Evolutionary conservation across 2,888 invertebrate genomes (phyloP).

Genomic region (Synergus japonicus): DNA sequence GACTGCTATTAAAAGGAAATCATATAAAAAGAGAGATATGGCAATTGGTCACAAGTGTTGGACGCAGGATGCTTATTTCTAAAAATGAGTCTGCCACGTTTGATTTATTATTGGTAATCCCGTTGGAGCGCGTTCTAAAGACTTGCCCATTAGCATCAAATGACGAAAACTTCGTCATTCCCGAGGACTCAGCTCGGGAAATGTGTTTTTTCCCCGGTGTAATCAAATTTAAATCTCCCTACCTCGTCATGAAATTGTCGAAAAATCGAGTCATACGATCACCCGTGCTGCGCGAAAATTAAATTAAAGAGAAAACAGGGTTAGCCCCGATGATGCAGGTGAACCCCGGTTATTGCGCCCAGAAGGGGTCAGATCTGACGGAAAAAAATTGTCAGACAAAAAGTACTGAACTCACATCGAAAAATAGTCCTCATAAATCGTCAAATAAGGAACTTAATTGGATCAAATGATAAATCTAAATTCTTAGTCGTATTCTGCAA

Average conservation of each 20-base stretch:
- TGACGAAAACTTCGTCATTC: constrained; percentile 70
- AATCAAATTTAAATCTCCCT: constrained; percentile 69
- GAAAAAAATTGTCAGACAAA: too few relatives aligned
- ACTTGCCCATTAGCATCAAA: constrained; percentile 70
- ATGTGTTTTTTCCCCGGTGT: constrained; percentile 60
- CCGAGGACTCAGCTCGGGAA: constrained; percentile 54
- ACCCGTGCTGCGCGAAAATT: constrained; percentile 71
- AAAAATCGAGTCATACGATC: constrained; percentile 75
- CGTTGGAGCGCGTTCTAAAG: constrained; percentile 64
- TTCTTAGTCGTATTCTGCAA: too few relatives aligned
- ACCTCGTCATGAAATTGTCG: constrained; percentile 65
- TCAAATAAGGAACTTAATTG: too few relatives aligned
- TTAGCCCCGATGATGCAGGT: constrained; percentile 72
- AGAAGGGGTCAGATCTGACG: constrained; percentile 25
- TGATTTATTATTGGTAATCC: constrained; percentile 74
- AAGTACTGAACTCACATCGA: too few relatives aligned
- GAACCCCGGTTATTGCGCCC: constrained; percentile 55
- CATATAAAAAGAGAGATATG: too few relatives aligned
- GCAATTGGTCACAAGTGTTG: too few relatives aligned
- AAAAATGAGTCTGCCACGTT: constrained; percentile 68
- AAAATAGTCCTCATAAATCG: too few relatives aligned
- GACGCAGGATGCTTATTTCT: neutral
- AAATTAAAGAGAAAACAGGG: constrained; percentile 72
- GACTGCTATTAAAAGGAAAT: too few relatives aligned
- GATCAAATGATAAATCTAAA: too few relatives aligned